These are phyloP conservation scores for Rambutsinella grinnellia DNA, from an alignment of 2,888 invertebrate species.

Conservation along the genomic window DNA sequence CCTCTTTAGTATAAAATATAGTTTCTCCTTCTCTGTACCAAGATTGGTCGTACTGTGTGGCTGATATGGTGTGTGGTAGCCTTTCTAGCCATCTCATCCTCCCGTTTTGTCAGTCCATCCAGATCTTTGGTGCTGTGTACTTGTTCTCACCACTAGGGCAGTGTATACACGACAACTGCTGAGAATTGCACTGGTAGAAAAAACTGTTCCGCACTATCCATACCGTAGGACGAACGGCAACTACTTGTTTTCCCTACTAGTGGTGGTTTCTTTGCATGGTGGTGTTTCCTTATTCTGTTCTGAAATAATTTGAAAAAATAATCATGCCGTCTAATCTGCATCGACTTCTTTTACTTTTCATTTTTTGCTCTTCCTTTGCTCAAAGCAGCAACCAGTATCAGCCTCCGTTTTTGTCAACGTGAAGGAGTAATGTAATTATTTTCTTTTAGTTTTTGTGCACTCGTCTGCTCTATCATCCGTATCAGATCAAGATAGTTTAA, in stretches of 20 bases:
- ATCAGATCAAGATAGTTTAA: neutral
- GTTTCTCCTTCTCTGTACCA: constrained; percentile 11
- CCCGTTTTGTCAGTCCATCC: constrained; percentile 55
- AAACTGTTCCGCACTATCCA: neutral
- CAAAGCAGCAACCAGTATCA: constrained; percentile 47
- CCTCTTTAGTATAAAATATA: neutral
- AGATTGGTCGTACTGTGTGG: too few species aligned
- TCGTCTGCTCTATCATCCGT: neutral
- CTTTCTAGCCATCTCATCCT: constrained; percentile 38
- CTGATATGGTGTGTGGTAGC: constrained; percentile 16
- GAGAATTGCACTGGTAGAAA: neutral
- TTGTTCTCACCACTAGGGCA: neutral
- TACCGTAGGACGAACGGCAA: neutral
- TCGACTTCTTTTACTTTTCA: constrained; percentile 48
- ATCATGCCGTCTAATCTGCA: constrained; percentile 55
- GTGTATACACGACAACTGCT: neutral
- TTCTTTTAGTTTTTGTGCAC: constrained; percentile 2
- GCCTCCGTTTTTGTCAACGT: constrained; percentile 38
- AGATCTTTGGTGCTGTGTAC: constrained; percentile 58
- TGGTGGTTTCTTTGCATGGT: constrained; percentile 21
- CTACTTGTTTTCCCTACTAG: constrained; percentile 12
- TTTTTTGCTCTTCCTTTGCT: constrained; percentile 50
- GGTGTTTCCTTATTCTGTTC: constrained; percentile 15
- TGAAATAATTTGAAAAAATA: constrained; percentile 14
- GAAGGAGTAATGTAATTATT: constrained; percentile 1